Base-by-base conservation (phyloP, 2,113 vertebrate species). In the Paradoxurus hermaphroditus region DNA sequence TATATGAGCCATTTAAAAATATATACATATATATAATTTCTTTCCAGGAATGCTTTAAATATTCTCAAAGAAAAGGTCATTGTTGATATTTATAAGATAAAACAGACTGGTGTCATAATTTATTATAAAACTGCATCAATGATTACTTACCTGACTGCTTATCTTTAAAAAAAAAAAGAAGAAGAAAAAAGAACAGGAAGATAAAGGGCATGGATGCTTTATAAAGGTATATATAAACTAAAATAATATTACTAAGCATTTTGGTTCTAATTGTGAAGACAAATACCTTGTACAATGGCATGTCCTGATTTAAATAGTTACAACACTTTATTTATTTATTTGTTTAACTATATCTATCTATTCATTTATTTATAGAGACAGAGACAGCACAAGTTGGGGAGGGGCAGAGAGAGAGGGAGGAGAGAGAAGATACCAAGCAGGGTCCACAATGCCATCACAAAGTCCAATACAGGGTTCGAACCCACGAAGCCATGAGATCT, bases 11-110 rank as follows among this genome's bases (percentile, higher is more conserved):
- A 96, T 31, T 83, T 44, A 72, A 62, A 85, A 25, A 14, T 46
- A 41, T 65, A 78, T 11, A 46, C n/a, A 27, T 14, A 23, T 15
- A 62, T 11, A 46, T 18, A 51, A 72, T 46, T 82, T 94, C 16
- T 86, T 75, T 86, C 81, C 78, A 86, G 13, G 31, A 14, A 67
- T 67, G 23, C 12, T 70, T 96, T 94, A 25, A n/a, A 77, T 75
- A 81, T 87, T 87, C 29, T 39, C 29, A 96, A 70, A 94, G 68
- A 21, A 92, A 91, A 95, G 18, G n/a, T 78, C 53, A 90, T 16
- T 87, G 4, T 70, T 94, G 23, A 56, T 86, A 84, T 86, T 81
- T 84, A 23, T 94, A 59, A 56, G 11, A 91, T 9, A 97, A 87
- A 29, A 13, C 2, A 94, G 39, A 34, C 78, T 82, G 19, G 5